A percentile compares a stretch with the other conserved stretches of the same genome.
Conservation (phyloP, 2,113 vertebrate species). For the Glaucomys volans region DNA sequence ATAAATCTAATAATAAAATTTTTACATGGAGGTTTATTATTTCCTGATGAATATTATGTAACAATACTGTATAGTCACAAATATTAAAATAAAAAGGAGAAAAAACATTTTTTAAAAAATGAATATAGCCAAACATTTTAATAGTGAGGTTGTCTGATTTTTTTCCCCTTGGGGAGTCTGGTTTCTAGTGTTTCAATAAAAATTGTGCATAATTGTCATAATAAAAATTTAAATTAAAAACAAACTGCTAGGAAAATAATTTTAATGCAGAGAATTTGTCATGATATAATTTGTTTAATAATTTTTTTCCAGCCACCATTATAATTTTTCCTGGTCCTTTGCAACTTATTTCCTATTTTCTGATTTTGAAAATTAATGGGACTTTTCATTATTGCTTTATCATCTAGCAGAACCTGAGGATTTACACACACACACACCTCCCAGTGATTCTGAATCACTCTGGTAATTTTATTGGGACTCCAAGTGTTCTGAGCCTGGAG, state of each 20-base stretch:
- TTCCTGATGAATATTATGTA: background rate
- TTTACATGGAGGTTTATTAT: constrained; percentile 37
- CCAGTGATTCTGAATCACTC: constrained; percentile 79
- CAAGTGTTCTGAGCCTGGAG: constrained; percentile 81
- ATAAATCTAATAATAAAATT: background rate
- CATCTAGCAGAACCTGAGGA: constrained; percentile 66
- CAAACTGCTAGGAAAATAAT: background rate
- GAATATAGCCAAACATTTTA: background rate
- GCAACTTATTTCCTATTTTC: constrained; percentile 50
- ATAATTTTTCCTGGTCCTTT: constrained; percentile 42
- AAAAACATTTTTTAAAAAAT: background rate
- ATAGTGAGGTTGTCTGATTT: background rate
- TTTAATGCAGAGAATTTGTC: constrained; percentile 38
- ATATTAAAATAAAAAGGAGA: constrained; percentile 39
- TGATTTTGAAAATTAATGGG: constrained; percentile 69
- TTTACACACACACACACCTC: constrained; percentile 62
- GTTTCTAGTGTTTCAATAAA: constrained; percentile 50
- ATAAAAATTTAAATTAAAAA: constrained; percentile 37
- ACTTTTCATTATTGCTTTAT: background rate
- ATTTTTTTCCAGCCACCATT: constrained; percentile 25
- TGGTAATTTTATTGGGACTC: constrained; percentile 83
- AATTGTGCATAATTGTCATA: constrained; percentile 34
- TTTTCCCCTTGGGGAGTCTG: background rate
- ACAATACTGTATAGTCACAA: background rate
- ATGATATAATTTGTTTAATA: constrained; percentile 48